Conservation (phyloP, 2,113 vertebrate species). For the Hoplias malabaricus region DNA sequence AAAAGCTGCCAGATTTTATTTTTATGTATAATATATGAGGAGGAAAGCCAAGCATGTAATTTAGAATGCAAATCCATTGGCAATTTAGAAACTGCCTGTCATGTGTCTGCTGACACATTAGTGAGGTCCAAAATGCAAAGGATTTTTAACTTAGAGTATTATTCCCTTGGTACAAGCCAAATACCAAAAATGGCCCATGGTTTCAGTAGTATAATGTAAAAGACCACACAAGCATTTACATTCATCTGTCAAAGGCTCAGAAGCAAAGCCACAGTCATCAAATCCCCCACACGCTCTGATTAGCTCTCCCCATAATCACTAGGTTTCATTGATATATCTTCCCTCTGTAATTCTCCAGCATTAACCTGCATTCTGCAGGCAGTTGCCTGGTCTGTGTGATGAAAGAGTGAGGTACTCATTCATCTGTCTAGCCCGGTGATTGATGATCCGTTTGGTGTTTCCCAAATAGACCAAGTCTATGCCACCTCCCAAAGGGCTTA, state of each 20-base stretch:
- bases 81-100: slow-evolving; percentile 13
- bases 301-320: background rate
- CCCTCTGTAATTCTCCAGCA: background rate
- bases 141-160: background rate
- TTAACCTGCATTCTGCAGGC: background rate
- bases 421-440: background rate
- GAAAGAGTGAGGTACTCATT: background rate
- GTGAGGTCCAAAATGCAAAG: background rate
- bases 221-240: background rate
- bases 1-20: slow-evolving; percentile 14
- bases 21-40: slow-evolving; percentile 37
- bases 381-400: background rate
- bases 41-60: slow-evolving; percentile 27
- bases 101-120: slow-evolving; percentile 7
- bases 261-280: background rate
- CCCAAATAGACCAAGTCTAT: background rate
- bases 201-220: background rate
- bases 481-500: background rate
- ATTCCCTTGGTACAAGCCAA: background rate
- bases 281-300: background rate
- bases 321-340: background rate
- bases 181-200: background rate
- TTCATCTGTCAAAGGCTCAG: background rate
- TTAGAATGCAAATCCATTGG: slow-evolving; percentile 42
- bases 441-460: background rate